A percentile compares a stretch with the other conserved stretches of the same genome.
phyloP scores from a whole-genome alignment of 2,888 invertebrate genomes.

The Agonopterix alstromeriana region DNA sequence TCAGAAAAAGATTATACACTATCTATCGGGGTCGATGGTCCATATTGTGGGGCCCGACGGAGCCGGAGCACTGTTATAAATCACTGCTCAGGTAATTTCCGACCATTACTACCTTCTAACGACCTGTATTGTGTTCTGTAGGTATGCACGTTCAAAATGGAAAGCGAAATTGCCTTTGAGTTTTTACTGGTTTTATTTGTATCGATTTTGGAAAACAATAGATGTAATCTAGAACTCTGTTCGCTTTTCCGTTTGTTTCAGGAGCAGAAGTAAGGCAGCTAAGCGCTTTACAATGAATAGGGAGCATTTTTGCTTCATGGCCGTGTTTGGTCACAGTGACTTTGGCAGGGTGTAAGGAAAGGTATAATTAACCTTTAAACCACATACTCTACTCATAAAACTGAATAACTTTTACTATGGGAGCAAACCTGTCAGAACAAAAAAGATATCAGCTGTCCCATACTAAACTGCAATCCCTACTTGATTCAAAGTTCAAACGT shows the following conservation, averaged over 20 bases:
- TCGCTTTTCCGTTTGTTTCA: neutral
- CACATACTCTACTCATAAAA: too few relatives aligned
- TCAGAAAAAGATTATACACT: constrained; percentile 41
- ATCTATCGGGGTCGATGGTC: constrained; percentile 53
- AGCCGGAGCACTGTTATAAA: constrained; percentile 48
- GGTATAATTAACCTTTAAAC: too few relatives aligned
- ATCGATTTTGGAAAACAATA: neutral
- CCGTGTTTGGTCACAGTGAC: neutral
- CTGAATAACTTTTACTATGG: too few relatives aligned
- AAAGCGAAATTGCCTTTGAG: constrained; percentile 9
- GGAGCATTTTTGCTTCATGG: neutral
- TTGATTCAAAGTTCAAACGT: too few relatives aligned
- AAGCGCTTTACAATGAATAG: neutral
- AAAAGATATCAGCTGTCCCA: too few relatives aligned
- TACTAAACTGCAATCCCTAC: too few relatives aligned
- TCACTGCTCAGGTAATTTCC: constrained; percentile 64
- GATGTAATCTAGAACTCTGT: neutral
- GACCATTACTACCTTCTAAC: constrained; percentile 55
- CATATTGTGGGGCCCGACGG: constrained; percentile 35
- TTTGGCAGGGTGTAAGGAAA: too few relatives aligned
- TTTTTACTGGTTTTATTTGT: constrained; percentile 3
- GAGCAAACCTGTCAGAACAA: too few relatives aligned
- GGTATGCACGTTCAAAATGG: constrained; percentile 27
- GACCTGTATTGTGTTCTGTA: constrained; percentile 50
- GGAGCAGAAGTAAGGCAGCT: neutral